These are phyloP conservation scores for Blastobasis lacticolella DNA, from an alignment of 2,888 invertebrate genomes.

Conservation along the genomic window DNA sequence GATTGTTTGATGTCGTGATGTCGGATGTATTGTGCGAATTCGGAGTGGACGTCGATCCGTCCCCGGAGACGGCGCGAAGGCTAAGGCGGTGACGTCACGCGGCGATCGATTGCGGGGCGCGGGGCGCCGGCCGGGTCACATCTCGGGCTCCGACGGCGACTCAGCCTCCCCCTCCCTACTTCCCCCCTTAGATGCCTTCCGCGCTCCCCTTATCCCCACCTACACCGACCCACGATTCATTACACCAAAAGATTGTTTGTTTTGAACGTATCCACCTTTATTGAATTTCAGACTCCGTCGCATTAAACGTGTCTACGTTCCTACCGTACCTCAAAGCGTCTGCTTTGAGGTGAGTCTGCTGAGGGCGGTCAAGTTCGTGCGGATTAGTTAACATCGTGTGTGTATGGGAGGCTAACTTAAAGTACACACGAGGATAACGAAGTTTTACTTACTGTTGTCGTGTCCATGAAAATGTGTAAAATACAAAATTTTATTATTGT, in stretches of 20 bases:
- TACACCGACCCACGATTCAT: slow-evolving; percentile 27
- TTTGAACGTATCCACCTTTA: slow-evolving; percentile 19
- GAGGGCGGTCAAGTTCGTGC: too few species aligned
- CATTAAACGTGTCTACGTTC: too few species aligned
- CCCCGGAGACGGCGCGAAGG: slow-evolving; percentile 37
- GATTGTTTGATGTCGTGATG: slow-evolving; percentile 10
- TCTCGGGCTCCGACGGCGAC: slow-evolving; percentile 17
- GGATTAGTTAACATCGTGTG: too few species aligned
- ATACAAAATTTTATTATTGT: too few species aligned
- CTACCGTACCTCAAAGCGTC: too few species aligned
- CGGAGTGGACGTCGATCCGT: slow-evolving; percentile 17
- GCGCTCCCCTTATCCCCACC: slow-evolving; percentile 16
- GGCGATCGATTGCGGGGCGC: slow-evolving; percentile 42
- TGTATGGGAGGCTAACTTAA: too few species aligned
- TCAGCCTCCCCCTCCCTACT: slow-evolving; percentile 14
- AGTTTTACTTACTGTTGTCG: too few species aligned
- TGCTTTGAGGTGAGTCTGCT: too few species aligned
- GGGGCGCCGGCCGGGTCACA: slow-evolving; percentile 26
- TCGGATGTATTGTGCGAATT: slow-evolving; percentile 16
- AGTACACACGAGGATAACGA: too few species aligned
- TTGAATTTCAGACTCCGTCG: slow-evolving; percentile 14
- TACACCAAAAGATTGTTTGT: slow-evolving; percentile 33
- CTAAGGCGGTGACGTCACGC: slow-evolving; percentile 64
- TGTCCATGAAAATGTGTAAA: too few species aligned
- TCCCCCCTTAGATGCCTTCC: not conserved